Conservation (phyloP, 2,113 vertebrate species). For the Anser brachyrhynchus region DNA sequence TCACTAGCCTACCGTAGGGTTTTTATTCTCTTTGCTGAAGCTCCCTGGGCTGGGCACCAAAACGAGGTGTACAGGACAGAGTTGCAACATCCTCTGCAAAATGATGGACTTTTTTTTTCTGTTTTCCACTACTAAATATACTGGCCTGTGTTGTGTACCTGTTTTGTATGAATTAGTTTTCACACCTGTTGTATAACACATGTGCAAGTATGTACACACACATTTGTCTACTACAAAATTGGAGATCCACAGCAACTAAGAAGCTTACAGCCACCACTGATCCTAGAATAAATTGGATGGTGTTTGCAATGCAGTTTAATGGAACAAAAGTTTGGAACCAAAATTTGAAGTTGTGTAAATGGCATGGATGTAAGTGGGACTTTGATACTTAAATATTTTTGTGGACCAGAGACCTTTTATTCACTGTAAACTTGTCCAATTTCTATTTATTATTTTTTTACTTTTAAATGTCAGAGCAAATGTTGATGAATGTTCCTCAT, state of each 20-base stretch:
- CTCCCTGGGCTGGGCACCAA: neutral
- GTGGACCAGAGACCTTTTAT: neutral
- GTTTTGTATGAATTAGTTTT: neutral
- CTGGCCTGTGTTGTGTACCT: neutral
- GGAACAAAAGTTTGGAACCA: neutral
- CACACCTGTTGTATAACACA: neutral
- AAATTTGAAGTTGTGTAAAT: neutral
- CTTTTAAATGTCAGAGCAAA: neutral
- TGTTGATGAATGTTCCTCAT: neutral
- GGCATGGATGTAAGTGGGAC: neutral
- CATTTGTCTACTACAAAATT: neutral
- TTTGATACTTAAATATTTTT: neutral
- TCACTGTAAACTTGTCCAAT: neutral
- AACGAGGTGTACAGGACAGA: neutral
- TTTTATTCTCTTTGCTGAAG: neutral
- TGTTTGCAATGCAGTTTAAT: neutral
- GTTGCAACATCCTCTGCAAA: neutral
- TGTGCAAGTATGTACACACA: fast-evolving
- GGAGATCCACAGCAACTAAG: neutral
- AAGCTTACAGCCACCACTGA: neutral
- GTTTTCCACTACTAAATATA: neutral
- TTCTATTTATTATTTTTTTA: neutral
- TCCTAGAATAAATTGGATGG: neutral
- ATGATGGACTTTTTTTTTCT: neutral
- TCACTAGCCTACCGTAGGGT: neutral